phyloP scores from a whole-genome alignment of 92 coral and sea anemone species.

The Porites lobata region DNA sequence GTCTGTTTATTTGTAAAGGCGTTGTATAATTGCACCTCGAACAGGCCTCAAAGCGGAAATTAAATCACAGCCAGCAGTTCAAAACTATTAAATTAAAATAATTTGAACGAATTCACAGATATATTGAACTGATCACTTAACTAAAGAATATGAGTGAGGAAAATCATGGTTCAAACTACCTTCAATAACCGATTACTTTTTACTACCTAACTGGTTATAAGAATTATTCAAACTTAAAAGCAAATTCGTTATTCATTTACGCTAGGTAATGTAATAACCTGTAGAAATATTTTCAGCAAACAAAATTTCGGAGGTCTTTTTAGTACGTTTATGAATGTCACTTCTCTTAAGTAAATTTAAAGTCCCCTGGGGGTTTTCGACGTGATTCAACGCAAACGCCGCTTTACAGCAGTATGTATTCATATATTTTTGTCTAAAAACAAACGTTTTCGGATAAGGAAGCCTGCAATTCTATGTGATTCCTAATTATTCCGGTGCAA shows the following conservation, averaged over 20 bases:
- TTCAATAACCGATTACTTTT: too few relatives aligned
- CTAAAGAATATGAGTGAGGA: too few relatives aligned
- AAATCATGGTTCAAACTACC: too few relatives aligned
- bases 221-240: too few relatives aligned
- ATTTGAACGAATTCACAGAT: neutral
- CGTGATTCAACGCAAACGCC: neutral
- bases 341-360: neutral
- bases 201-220: too few relatives aligned
- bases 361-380: neutral
- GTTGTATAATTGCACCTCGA: neutral
- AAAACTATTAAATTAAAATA: neutral
- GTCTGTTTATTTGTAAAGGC: neutral
- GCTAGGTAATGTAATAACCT: neutral
- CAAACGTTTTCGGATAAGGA: neutral
- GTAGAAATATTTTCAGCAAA: neutral
- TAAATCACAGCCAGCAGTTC: neutral
- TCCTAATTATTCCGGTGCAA: neutral
- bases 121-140: neutral
- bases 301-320: neutral
- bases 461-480: neutral
- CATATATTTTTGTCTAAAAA: too few relatives aligned
- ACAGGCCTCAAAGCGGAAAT: neutral
- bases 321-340: neutral
- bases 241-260: neutral
- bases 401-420: neutral